Evolutionary conservation across 1,140 invertebrate species (phyloP).

Genomic region (Sitophilus oryzae): DNA sequence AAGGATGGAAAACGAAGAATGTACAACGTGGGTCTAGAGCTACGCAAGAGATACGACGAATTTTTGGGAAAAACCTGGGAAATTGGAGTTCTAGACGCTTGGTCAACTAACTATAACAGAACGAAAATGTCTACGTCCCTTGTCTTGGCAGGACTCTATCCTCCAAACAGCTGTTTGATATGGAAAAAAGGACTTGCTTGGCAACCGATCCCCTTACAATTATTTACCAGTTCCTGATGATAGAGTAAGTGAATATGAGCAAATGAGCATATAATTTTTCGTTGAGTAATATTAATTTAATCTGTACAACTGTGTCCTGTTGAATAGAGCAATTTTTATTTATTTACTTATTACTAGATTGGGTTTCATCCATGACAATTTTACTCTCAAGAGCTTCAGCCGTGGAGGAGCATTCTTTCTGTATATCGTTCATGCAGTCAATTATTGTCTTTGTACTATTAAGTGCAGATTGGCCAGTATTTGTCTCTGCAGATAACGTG

Average conservation of each 20-base stretch:
- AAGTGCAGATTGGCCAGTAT: too few relatives aligned
- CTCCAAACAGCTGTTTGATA: conserved; percentile 59
- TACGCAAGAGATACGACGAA: conserved; percentile 54
- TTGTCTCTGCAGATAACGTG: too few relatives aligned
- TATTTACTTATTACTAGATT: too few relatives aligned
- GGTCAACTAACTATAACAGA: conserved; percentile 45
- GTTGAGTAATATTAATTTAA: too few relatives aligned
- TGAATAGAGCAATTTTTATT: too few relatives aligned
- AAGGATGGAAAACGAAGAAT: conserved; percentile 41
- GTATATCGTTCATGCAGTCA: too few relatives aligned
- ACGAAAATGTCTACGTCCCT: conserved; percentile 58
- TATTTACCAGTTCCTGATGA: conserved; percentile 18
- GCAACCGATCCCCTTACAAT: conserved; percentile 78
- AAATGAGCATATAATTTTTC: neutral
- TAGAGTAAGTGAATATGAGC: conserved; percentile 10
- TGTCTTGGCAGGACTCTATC: conserved; percentile 76
- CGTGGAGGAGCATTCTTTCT: too few relatives aligned
- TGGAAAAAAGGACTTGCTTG: conserved; percentile 69
- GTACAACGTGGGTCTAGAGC: conserved; percentile 55
- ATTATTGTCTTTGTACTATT: too few relatives aligned
- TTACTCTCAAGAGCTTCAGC: too few relatives aligned
- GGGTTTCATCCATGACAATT: too few relatives aligned
- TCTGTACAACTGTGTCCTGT: too few relatives aligned
- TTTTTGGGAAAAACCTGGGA: conserved; percentile 58
- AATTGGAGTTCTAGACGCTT: conserved; percentile 32